A percentile compares a stretch with the other conserved stretches of the same genome.
Conservation (phyloP, 2,113 vertebrate species). For the Malurus elegans region DNA sequence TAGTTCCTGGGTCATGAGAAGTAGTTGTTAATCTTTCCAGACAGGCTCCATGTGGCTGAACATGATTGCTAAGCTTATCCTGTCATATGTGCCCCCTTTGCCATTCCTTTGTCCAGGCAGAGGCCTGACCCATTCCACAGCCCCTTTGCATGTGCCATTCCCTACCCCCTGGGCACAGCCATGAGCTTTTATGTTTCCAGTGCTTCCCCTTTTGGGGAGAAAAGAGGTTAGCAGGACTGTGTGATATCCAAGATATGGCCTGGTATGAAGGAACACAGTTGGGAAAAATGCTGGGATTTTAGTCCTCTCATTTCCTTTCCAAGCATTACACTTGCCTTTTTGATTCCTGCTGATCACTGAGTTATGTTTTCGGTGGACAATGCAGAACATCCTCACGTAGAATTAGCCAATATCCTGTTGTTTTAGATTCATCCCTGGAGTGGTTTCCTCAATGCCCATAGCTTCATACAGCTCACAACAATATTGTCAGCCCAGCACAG, state of each 20-base stretch:
- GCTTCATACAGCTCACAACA: neutral
- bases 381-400: neutral
- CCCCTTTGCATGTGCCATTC: neutral
- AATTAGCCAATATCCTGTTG: neutral
- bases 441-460: neutral
- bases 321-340: neutral
- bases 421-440: neutral
- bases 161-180: neutral
- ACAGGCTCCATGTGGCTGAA: neutral
- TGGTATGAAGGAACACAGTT: neutral
- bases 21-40: neutral
- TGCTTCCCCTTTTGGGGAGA: neutral
- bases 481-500: neutral
- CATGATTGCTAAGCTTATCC: neutral
- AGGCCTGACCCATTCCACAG: neutral
- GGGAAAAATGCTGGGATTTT: neutral
- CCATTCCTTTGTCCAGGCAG: neutral
- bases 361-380: neutral
- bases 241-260: neutral
- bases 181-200: neutral
- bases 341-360: neutral
- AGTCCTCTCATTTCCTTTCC: neutral
- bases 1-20: neutral
- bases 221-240: neutral
- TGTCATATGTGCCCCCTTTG: rapidly evolving